phyloP scores from a whole-genome alignment of 1,140 invertebrate genomes.

The Diabrotica virgifera region DNA sequence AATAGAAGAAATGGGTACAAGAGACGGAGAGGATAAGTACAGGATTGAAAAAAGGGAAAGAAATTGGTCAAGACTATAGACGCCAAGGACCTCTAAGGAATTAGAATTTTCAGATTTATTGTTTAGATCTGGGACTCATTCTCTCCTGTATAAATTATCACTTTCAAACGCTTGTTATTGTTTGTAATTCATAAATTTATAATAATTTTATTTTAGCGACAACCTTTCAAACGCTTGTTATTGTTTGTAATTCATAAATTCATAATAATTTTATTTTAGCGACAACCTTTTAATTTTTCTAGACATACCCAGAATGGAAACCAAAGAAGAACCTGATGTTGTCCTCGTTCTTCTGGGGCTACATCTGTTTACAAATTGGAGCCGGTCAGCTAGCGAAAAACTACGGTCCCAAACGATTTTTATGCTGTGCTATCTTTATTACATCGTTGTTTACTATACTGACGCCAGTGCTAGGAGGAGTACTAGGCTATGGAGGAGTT shows the following conservation, averaged over 20 bases:
- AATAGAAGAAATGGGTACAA: no score
- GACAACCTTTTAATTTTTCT: neutral
- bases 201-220: neutral
- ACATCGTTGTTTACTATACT: slow-evolving; percentile 51
- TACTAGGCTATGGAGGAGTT: slow-evolving; percentile 29
- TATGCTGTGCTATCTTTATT: slow-evolving; percentile 57
- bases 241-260: neutral
- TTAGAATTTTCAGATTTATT: no score
- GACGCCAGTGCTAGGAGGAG: slow-evolving; percentile 33
- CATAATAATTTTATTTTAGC: neutral
- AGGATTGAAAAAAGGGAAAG: no score
- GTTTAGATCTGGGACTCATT: no score
- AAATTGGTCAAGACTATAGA: no score
- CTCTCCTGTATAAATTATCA: no score
- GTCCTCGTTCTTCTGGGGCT: slow-evolving; percentile 68
- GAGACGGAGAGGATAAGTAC: no score
- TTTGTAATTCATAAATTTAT: neutral
- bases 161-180: neutral
- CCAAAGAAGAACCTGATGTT: slow-evolving; percentile 55
- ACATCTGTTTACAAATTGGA: slow-evolving; percentile 58
- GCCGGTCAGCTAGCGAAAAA: slow-evolving; percentile 65
- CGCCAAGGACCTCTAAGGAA: no score
- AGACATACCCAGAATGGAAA: slow-evolving; percentile 46
- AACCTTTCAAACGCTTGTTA: neutral
- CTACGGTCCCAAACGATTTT: slow-evolving; percentile 61